Percentiles rank a stretch among this genome's conserved stretches.
Conservation (phyloP, 2,797 vertebrate species). For the Hemitrygon akajei region DNA sequence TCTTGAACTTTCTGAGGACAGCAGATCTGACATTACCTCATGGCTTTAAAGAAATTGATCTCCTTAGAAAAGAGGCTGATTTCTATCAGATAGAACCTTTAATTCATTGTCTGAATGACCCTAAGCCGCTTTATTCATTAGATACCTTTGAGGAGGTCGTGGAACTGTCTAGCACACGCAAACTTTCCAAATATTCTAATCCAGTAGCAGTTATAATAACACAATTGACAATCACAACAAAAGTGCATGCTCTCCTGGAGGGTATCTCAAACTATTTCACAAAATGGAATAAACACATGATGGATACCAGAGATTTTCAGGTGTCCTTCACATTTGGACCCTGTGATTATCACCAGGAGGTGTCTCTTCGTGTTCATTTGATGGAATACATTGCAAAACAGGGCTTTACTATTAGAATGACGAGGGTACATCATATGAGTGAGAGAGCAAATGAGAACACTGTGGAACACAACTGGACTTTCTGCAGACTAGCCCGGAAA, state of each 20-base stretch:
- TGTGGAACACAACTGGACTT: conserved; percentile 98
- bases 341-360: conserved; percentile 96
- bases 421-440: conserved; percentile 96
- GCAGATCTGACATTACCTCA: conserved; percentile 89
- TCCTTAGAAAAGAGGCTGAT: conserved; percentile 91
- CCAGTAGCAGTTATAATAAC: conserved; percentile 97
- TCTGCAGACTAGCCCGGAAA: conserved; percentile 88
- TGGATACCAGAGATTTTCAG: conserved; percentile 98
- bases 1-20: conserved; percentile 93
- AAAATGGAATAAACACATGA: conserved; percentile 99
- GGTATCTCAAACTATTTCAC: conserved; percentile 95
- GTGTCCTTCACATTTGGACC: conserved; percentile 98
- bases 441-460: conserved; percentile 98
- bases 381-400: conserved; percentile 99
- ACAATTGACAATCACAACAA: conserved; percentile 90
- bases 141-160: conserved; percentile 97
- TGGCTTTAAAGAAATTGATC: conserved; percentile 92
- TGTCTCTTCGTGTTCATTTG: conserved; percentile 87
- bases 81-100: conserved; percentile 97
- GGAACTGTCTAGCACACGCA: conserved; percentile 92
- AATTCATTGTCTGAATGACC: conserved; percentile 90
- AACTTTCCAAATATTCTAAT: conserved; percentile 97
- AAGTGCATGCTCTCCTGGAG: conserved; percentile 86
- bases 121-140: conserved; percentile 86
- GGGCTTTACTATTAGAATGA: conserved; percentile 92